Base-by-base conservation (phyloP, 2,888 invertebrate species). In the Leptothorax acervorum region DNA sequence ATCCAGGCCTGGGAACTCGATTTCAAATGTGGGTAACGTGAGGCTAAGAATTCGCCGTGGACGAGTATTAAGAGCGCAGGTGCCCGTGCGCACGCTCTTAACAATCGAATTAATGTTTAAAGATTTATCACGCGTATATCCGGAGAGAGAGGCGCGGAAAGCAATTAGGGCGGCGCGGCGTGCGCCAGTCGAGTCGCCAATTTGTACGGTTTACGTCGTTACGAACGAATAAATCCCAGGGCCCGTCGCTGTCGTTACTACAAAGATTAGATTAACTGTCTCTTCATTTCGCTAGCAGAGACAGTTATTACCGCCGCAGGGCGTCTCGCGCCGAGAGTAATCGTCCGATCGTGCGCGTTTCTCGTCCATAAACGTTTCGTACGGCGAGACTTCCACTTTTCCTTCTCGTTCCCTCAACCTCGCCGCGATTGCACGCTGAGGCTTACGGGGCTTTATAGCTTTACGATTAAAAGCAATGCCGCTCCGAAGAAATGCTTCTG, bases 291-390 rank as follows among this genome's bases (percentile, higher is more conserved):
- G 66, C 48, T 68, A 55, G 68, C 31, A 28, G 57, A 85, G 85
- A 85, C 85, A 83, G 83, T 85, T 85, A 85, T 85, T 85, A 85
- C 70, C 55, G 83, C 68, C 85, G 75, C 83, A 70, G 76, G 83
- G 76, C 48, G 82, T 60, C 82, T 66, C 82, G 66, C 51, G 60
- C 60, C n/a, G 28, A 57, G 82, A 78, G 66, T 76, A 83, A 83
- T 76, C 78, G 70, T 71, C 71, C 79, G 79, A 81, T 81, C 71
- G 79, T 39, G 71, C 79, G 71, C 60, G 71, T 71, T 81, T 35
- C 79, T 62, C 70, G 71, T 81, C 79, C 70, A 81, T 81, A 71
- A 71, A 81, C 71, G 70, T 79, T 45, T 35, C 68, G 79, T 68
- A 15, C 18, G 68, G 35, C 35, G 78, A 79, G 57, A 60, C 79